phyloP scores from a whole-genome alignment of 2,797 vertebrate species.

The Nyctibius grandis region DNA sequence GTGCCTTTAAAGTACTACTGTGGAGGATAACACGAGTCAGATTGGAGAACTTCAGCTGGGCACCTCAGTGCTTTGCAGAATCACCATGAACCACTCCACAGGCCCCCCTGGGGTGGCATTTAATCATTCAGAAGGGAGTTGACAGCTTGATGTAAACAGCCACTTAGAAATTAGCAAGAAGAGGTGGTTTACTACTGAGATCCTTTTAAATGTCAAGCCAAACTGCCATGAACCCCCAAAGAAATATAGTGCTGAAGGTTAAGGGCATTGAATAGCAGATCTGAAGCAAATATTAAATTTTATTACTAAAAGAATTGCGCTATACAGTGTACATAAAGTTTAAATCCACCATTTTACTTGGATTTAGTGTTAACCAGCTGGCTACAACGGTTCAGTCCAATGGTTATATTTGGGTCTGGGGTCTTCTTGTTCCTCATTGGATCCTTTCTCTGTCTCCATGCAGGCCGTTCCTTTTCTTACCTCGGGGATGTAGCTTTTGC shows the following conservation, averaged over 20 bases:
- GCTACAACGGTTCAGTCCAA: no score
- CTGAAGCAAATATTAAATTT: neutral
- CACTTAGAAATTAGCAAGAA: neutral
- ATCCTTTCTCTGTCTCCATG: no score
- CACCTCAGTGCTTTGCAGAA: neutral
- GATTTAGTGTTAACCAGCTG: neutral
- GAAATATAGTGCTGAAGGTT: neutral
- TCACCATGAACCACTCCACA: neutral
- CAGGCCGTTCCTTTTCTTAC: no score
- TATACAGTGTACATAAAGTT: neutral
- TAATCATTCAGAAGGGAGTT: neutral
- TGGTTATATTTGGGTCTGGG: no score
- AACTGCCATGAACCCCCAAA: neutral
- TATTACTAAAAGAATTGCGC: neutral
- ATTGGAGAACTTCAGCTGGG: neutral
- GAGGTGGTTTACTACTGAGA: neutral
- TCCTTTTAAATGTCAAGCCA: neutral
- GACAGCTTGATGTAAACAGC: neutral
- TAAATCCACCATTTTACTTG: neutral
- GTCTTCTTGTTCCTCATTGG: no score
- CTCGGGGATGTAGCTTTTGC: no score
- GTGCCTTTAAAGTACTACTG: neutral
- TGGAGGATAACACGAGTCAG: fast-evolving
- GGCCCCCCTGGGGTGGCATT: neutral
- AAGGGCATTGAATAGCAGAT: neutral